Evolutionary conservation across 1,140 invertebrate genomes (phyloP), one percentile per base, ranked within the genome.

Genomic region (Drosophila lacertosa): DNA sequence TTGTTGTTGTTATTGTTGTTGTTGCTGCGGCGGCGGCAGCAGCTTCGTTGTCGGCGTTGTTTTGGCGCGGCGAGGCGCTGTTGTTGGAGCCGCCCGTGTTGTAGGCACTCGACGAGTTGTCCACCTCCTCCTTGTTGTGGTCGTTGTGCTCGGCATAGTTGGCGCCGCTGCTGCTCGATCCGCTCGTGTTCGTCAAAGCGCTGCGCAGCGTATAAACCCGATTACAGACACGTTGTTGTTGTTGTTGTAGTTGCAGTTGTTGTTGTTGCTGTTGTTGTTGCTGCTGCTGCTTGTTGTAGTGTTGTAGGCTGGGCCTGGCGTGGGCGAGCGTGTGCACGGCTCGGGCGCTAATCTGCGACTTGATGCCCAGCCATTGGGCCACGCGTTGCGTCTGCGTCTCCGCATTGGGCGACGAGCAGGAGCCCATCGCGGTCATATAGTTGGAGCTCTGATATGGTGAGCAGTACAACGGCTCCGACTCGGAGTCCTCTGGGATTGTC

Each of bases 51-150:
- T 64, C 59, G n/a, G 44, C 2, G 48, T 44, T 79, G 11, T 63
- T 74, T 50, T 78, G 71, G 10, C 66, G 91, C 3, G 94, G 95
- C 57, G 94, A 73, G 9, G 74, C 95, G 75, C 95, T 95, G 55
- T 95, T 94, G 74, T 95, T 95, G 1, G 94, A 95, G 65, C 95
- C 95, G 1, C 95, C 95, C 1, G 95, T 96, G 74, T 96, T 96
- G 80, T 96, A 96, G 48, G 95, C 95, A 91, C 94, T 95, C 20
- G 95, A 95, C 16, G 94, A 94, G 64, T 95, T 92, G 37, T 93
- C 94, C 48, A 94, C 93, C 42, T 94, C 94, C 62, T 94, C 93
- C 7, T 48, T 57, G 37, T 54, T 33, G 37, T 53, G 40, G 47
- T 68, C 48, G 11, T 10, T 68, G 15, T n/a, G n/a, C n/a, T 71